These are phyloP conservation scores for Potorous gilbertii DNA, from an alignment of 2,797 vertebrate genomes.

Conservation along the genomic window DNA sequence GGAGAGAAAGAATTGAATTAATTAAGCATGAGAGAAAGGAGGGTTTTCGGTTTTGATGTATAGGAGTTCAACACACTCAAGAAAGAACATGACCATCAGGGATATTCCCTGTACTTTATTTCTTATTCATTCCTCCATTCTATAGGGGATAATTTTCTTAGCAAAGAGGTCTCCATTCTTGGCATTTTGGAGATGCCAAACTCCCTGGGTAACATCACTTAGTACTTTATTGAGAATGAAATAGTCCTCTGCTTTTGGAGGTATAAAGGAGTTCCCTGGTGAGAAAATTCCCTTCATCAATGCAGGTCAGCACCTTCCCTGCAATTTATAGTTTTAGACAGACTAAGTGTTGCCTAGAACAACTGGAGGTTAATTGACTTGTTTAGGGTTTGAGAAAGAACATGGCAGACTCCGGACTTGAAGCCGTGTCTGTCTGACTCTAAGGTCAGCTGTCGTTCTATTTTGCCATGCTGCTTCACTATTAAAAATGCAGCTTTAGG, in stretches of 20 bases:
- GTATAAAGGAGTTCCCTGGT: not conserved
- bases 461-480: not conserved
- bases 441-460: not conserved
- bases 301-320: not conserved
- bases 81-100: not conserved
- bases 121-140: not conserved
- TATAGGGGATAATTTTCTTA: not conserved
- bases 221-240: not conserved
- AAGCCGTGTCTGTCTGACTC: not conserved
- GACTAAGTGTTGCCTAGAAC: not conserved
- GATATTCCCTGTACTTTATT: not conserved
- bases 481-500: not conserved
- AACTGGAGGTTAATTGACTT: not conserved
- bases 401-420: not conserved
- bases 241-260: not conserved
- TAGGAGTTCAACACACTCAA: conserved; percentile 48
- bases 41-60: not conserved
- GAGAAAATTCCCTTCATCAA: not conserved
- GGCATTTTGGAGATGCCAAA: not conserved
- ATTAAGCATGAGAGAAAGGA: not conserved
- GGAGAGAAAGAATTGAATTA: conserved; percentile 32
- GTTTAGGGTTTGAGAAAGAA: not conserved
- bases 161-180: not conserved
- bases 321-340: not conserved
- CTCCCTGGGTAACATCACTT: fast-evolving